Evolutionary conservation across 1,140 invertebrate species (phyloP).

Genomic region (Tetramorium simillimum): DNA sequence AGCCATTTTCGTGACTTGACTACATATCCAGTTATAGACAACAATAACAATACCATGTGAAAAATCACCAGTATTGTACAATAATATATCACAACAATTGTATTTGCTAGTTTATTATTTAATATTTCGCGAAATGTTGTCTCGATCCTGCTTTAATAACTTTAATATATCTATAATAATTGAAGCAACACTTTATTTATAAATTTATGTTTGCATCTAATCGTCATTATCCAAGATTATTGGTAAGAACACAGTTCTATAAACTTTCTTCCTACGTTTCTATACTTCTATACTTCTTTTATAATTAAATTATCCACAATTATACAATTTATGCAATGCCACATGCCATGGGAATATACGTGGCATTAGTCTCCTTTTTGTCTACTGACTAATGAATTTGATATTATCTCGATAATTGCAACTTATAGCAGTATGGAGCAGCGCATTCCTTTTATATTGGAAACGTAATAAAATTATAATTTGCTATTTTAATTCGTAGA

Average conservation of each 20-base stretch:
- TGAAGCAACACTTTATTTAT: conserved; percentile 22
- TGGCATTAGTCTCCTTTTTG: conserved; percentile 2
- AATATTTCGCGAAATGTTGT: background rate
- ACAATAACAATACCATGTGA: background rate
- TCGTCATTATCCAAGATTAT: conserved; percentile 17
- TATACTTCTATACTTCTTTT: conserved; percentile 32
- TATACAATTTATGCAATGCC: conserved; percentile 23
- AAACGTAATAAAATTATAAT: background rate
- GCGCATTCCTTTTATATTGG: background rate
- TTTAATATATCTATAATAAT: conserved; percentile 18
- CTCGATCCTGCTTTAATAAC: background rate
- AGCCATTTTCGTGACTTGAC: conserved; percentile 16
- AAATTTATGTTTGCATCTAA: background rate
- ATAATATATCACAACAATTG: background rate
- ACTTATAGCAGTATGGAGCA: background rate
- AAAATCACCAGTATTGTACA: background rate
- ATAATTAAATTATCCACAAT: conserved; percentile 29
- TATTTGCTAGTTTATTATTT: background rate
- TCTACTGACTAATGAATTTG: conserved; percentile 29
- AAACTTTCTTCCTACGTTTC: conserved; percentile 25
- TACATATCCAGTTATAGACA: background rate
- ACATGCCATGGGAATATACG: conserved; percentile 6
- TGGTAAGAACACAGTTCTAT: conserved; percentile 3
- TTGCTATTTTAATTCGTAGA: no score
- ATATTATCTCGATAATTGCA: background rate